A percentile compares a stretch with the other conserved stretches of the same genome.
These are phyloP conservation scores for Petrolisthes cinctipes DNA, from an alignment of 2,888 invertebrate genomes.

Conservation along the genomic window DNA sequence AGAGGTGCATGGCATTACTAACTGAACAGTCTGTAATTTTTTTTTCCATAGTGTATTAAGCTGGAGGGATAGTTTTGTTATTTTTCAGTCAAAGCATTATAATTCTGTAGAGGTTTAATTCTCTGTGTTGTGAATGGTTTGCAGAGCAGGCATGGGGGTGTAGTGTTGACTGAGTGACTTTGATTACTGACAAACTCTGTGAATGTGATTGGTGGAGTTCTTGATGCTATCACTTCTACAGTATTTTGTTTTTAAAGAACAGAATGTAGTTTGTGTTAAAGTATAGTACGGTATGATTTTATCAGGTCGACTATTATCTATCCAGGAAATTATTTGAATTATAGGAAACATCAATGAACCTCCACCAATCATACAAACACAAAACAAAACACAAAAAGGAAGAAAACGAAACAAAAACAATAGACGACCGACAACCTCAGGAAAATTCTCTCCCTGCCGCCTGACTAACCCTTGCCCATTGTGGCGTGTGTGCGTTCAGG, in stretches of 20 bases:
- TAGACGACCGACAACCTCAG: constrained; percentile 3
- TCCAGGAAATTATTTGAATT: too few relatives aligned
- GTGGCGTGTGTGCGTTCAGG: constrained; percentile 67
- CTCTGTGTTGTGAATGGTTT: constrained; percentile 9
- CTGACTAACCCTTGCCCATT: constrained; percentile 61
- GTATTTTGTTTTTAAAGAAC: too few relatives aligned
- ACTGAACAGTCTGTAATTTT: constrained; percentile 4
- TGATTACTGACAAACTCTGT: constrained; percentile 20
- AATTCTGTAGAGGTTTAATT: constrained; percentile 9
- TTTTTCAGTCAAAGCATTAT: not conserved
- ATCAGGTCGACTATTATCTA: too few relatives aligned
- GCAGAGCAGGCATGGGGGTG: constrained; percentile 28
- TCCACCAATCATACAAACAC: too few relatives aligned
- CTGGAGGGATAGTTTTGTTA: not conserved
- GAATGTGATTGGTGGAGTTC: constrained; percentile 44
- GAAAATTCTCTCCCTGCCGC: constrained; percentile 6
- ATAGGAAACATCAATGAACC: too few relatives aligned
- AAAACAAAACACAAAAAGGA: not conserved
- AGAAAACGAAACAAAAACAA: not conserved
- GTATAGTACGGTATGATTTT: too few relatives aligned
- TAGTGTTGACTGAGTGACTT: constrained; percentile 40
- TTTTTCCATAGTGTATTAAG: constrained; percentile 9
- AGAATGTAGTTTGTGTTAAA: too few relatives aligned
- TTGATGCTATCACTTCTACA: not conserved
- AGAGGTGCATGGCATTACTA: constrained; percentile 45